These are phyloP conservation scores for Hipparchia semele DNA, from an alignment of 2,888 invertebrate species.

Conservation along the genomic window DNA sequence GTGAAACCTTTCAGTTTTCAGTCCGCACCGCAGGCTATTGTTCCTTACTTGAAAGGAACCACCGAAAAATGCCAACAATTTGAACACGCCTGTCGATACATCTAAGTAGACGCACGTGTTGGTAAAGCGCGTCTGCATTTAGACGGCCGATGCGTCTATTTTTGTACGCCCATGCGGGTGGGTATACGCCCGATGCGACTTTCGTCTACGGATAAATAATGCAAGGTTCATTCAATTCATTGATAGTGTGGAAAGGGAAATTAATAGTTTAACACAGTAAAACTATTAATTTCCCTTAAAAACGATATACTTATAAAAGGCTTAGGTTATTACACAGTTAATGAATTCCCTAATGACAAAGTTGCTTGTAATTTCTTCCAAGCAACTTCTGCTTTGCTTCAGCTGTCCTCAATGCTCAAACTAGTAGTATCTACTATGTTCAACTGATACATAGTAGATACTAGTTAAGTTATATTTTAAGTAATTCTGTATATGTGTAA, in stretches of 20 bases:
- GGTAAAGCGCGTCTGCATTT: slow-evolving; percentile 27
- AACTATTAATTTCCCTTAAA: no score
- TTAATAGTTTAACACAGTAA: not conserved
- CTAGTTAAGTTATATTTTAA: no score
- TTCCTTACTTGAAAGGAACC: not conserved
- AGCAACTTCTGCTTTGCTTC: no score
- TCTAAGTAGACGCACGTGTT: slow-evolving; percentile 28
- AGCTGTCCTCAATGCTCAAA: no score
- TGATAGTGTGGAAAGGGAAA: not conserved
- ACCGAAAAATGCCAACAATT: not conserved
- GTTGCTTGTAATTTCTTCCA: no score
- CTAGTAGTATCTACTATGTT: no score
- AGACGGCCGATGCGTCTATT: slow-evolving; percentile 31
- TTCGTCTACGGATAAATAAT: slow-evolving; percentile 2
- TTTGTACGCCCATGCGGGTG: slow-evolving; percentile 33
- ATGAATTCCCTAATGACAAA: no score
- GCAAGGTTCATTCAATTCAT: not conserved
- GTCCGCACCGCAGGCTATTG: not conserved
- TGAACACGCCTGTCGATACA: slow-evolving; percentile 8
- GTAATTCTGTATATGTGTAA: no score
- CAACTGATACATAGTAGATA: no score
- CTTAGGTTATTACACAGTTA: no score
- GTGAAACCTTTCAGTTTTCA: no score
- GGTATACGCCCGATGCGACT: slow-evolving; percentile 16
- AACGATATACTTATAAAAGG: no score